Conservation (phyloP, 2,797 vertebrate species). For the Sebastes dallii region DNA sequence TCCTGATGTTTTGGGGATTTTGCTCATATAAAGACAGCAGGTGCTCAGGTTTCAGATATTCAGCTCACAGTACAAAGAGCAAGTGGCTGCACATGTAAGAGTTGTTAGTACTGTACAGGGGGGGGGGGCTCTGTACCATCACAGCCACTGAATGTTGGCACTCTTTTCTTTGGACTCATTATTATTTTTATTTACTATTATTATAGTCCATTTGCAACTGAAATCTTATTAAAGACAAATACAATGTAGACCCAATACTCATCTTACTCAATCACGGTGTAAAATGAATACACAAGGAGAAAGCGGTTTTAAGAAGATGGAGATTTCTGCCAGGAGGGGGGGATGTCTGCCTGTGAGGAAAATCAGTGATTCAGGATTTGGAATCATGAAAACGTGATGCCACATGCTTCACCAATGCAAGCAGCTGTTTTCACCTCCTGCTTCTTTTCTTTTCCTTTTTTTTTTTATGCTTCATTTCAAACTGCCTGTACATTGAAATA, state of each 20-base stretch:
- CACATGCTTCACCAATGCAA: not conserved
- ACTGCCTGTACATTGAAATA: not conserved
- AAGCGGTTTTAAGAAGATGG: not conserved
- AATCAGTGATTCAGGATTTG: not conserved
- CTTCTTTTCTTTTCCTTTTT: not conserved
- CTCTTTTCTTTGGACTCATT: not conserved
- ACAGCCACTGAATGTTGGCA: not conserved
- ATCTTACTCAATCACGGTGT: not conserved
- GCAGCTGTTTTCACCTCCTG: not conserved
- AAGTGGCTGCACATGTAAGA: not conserved
- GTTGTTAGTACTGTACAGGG: not conserved
- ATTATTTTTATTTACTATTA: too few relatives aligned
- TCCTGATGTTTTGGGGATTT: not conserved
- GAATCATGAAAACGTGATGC: not conserved
- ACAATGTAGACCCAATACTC: not conserved
- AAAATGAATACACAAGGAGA: not conserved
- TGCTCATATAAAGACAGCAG: not conserved
- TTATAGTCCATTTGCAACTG: not conserved
- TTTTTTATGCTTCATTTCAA: not conserved
- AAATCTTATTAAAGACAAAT: constrained; percentile 18
- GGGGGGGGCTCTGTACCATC: not conserved
- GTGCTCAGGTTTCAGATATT: not conserved
- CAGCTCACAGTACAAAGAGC: not conserved
- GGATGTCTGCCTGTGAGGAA: constrained; percentile 30
- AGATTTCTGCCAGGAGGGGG: constrained; percentile 66